Base-by-base conservation (phyloP, 1,140 invertebrate genomes). In the Zaprionus ghesquierei region DNA sequence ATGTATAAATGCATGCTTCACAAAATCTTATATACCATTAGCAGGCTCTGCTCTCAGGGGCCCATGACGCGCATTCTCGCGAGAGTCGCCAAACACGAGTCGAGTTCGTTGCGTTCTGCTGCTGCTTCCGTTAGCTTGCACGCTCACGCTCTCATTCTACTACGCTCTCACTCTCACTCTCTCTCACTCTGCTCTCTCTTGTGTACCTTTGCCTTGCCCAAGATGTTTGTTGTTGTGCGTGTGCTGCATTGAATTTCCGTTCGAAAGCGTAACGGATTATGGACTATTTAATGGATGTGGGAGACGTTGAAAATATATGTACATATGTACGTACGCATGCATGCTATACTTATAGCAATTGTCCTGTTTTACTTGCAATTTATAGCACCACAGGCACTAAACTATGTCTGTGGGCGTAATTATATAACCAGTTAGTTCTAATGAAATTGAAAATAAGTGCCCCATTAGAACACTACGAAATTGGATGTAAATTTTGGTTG, bases 21-120 rank as follows among this genome's bases (percentile, higher is more conserved):
- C 51, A 66, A 75, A 77, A 38, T 71, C 62, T 46, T 85, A 81
- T 85, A 59, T 81, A 81, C 69, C 64, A 62, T 71, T 85, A 70
- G 62, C 51, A 63, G 69, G 61, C 66, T 59, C 55, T 65, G 62
- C 64, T 87, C 82, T 85, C 69, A 51, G 55, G 75, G 75, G 81
- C n/a, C n/a, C 51, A 66, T 69, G 73, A 75, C 55, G 82, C 75
- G 46, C 65, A 65, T 75, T 81, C 63, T 80, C 69, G 13, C 18
- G 66, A 65, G 70, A 75, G 75, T 61, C 44, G 49, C 50, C 49
- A 29, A 56, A 38, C 13, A 61, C 50, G 56, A 73, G 44, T 35
- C 12, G 35, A 56, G 38, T 55, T 73, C 70, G 70, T 38, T 73
- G 46, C 63, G 54, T 66, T 58, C 20, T 54, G 49, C 49, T 50